Evolutionary conservation across 1,140 invertebrate species (phyloP), one percentile per base, ranked within the genome.

Genomic region (Charaxes varanes): DNA sequence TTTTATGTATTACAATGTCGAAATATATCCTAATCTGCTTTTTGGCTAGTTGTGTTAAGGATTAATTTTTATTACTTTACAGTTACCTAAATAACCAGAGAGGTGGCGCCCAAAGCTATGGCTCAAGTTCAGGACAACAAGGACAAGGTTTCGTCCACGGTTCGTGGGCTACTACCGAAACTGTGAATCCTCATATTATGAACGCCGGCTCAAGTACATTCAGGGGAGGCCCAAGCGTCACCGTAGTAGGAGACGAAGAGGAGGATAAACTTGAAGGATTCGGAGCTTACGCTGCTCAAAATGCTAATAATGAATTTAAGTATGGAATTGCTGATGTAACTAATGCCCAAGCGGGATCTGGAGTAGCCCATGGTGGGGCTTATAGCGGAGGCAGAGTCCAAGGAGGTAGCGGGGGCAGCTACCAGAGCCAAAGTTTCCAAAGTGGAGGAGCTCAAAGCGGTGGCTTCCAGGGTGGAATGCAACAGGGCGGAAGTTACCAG

Each of bases 161-260:
- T 1, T 53, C 62, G 41, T 62, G 84, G 76, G 72, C 68, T 3
- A 85, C 82, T 0, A 84, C 84, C n/a, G 82, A 85, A 57, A 84
- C 79, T 0, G 68, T 84, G 6, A 84, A 86, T 31, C 54, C 72
- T 11, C 74, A 85, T 11, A 40, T 85, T 3, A 66, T 74, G 45
- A 84, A 84, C 26, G 70, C 70, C 7, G 86, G 53, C 47, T 84
- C 61, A 3, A 73, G 42, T 27, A 86, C 62, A n/a, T 81, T 62
- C 53, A 59, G 56, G 40, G 63, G 61, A 12, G 47, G 46, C 0
- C 41, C 62, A 7, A 59, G 58, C 7, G 50, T 66, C 0, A 77
- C 72, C 1, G 62, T 69, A 2, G 70, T 77, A 4, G 68, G 66
- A 11, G 73, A 79, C 35, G 69, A 79, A 32, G 73, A 77, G 17